phyloP scores from a whole-genome alignment of 2,113 vertebrate genomes.

The Coptodon rendalli region DNA sequence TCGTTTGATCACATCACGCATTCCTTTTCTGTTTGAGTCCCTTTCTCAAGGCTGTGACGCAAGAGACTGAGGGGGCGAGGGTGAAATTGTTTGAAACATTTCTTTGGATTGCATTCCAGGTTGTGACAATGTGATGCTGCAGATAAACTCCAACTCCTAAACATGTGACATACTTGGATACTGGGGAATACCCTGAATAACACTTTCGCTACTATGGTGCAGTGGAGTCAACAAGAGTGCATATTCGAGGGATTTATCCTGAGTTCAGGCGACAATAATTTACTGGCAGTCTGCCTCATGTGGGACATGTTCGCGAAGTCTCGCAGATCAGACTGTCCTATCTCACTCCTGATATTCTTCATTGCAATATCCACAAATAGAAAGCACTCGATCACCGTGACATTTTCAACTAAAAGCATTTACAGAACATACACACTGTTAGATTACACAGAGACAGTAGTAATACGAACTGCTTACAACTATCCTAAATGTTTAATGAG shows the following conservation, averaged over 20 bases:
- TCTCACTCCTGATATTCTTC: background rate
- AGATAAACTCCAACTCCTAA: background rate
- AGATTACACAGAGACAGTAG: background rate
- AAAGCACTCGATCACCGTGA: background rate
- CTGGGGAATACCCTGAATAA: background rate
- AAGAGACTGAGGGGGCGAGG: background rate
- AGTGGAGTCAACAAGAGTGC: background rate
- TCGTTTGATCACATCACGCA: background rate
- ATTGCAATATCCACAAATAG: background rate
- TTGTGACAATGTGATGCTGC: conserved; percentile 6
- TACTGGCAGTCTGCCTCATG: background rate
- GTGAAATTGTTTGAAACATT: background rate
- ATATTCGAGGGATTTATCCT: background rate
- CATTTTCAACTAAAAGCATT: background rate
- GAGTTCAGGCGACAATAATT: background rate
- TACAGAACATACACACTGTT: background rate
- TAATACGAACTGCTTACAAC: background rate
- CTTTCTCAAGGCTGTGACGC: background rate
- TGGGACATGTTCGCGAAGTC: background rate
- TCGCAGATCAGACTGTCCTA: background rate
- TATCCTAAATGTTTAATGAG: background rate
- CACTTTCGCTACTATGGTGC: background rate
- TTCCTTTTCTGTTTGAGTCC: background rate
- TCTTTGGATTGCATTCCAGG: background rate
- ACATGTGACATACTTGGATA: background rate